Base-by-base conservation (phyloP, 2,797 vertebrate species). In the Sandelia bainsii region DNA sequence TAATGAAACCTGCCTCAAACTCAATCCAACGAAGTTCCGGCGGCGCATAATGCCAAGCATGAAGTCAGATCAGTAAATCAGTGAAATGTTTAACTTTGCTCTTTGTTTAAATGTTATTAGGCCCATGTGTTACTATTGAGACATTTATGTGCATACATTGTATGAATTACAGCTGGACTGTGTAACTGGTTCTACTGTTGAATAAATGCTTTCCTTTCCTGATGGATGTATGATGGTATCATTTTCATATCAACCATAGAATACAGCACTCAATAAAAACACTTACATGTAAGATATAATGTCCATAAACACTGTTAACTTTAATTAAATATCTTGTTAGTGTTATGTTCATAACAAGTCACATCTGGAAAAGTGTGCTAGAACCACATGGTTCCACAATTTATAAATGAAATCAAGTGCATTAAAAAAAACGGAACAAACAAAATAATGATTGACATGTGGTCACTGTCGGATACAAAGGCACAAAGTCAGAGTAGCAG, bases 201-300 rank as follows among this genome's bases (percentile, higher is more conserved):
- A 88, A 77, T 87, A 87, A 84, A 84, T 25, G 63, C 60, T 85
- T 75, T 82, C 73, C 54, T 76, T 54, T 69, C 37, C 32, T 34
- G 32, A 34, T 34, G 32, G 8, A 10, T 34, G 32, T 34, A 34
- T 34, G 32, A 9, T 34, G 32, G 9, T 34, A 34, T 34, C 32
- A 34, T 34, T 34, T 34, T 9, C 12, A 40, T 5, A 12, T 34
- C 32, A 34, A 34, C 32, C 32, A 34, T 34, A 34, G 32, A 13
- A 12, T 39, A 39, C 12, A 13, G 37, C 37, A 39, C 37, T 39
- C 37, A 34, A 9, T 34, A 34, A 34, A 29, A 6, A 34, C 32
- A 34, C 32, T 34, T 34, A 39, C 37, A 12, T 39, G 12, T 13
- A 12, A 39, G 37, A 39, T 13, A 39, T 4, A 7, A 48, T 22